phyloP scores from a whole-genome alignment of 2,797 vertebrate species.

The Paramormyrops hopkinsi region DNA sequence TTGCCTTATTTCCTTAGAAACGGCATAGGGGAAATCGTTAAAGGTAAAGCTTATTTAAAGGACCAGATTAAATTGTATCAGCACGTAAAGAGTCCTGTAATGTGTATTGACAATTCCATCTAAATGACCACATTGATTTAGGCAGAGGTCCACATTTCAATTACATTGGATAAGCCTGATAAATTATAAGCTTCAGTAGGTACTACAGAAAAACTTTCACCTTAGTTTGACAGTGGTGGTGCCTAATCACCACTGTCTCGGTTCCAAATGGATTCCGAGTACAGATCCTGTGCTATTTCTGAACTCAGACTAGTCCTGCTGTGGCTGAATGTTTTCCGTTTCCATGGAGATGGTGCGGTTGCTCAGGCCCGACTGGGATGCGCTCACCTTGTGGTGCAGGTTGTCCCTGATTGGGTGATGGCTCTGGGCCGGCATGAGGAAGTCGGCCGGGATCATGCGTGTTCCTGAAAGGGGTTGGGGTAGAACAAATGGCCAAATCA shows the following conservation, averaged over 20 bases:
- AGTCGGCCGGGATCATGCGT: conserved; percentile 90
- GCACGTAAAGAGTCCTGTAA: background rate
- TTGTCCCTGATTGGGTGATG: conserved; percentile 86
- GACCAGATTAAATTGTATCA: background rate
- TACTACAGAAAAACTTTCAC: background rate
- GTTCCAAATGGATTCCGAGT: background rate
- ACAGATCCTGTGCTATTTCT: background rate
- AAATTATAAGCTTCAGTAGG: background rate
- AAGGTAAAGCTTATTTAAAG: background rate
- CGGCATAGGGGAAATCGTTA: background rate
- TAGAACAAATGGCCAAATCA: background rate
- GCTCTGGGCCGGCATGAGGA: conserved; percentile 86
- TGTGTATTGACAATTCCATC: background rate
- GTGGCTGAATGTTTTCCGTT: background rate
- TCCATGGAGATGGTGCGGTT: background rate
- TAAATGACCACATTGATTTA: background rate
- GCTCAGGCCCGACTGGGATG: background rate
- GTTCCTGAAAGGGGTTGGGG: conserved; percentile 66
- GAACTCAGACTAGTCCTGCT: background rate
- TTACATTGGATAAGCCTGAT: background rate
- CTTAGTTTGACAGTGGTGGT: background rate
- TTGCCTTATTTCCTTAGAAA: background rate
- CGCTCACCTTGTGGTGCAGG: conserved; percentile 85
- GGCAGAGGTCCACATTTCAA: background rate
- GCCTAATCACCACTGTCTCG: background rate